A percentile compares a stretch with the other conserved stretches of the same genome.
These are phyloP conservation scores for Paradoxurus hermaphroditus DNA, from an alignment of 2,113 vertebrate genomes.

Conservation along the genomic window DNA sequence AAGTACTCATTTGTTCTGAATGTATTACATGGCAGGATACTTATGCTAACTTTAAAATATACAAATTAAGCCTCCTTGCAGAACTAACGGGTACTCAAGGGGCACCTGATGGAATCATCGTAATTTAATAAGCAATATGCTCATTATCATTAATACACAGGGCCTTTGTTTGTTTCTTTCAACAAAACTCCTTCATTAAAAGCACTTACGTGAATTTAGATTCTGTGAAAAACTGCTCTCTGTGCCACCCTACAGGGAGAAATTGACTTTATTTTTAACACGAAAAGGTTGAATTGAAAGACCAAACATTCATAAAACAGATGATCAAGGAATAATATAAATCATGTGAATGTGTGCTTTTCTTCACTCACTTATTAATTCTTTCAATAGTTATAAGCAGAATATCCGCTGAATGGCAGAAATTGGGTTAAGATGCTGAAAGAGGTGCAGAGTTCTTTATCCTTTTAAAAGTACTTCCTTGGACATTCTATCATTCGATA, in stretches of 20 bases:
- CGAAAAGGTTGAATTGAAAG: background rate
- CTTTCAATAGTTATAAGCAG: background rate
- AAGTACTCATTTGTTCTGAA: constrained; percentile 76
- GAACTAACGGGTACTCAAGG: constrained; percentile 66
- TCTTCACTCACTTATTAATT: background rate
- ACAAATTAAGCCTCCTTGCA: constrained; percentile 58
- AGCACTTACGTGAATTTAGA: constrained; percentile 32
- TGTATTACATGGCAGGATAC: constrained; percentile 68
- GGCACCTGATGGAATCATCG: constrained; percentile 74
- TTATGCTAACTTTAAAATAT: constrained; percentile 76
- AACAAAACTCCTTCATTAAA: constrained; percentile 56
- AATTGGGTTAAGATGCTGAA: background rate
- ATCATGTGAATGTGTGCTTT: background rate
- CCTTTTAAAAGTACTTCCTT: background rate
- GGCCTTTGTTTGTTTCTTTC: constrained; percentile 56
- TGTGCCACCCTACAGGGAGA: background rate
- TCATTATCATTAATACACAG: constrained; percentile 55
- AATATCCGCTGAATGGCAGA: background rate
- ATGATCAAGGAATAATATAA: background rate
- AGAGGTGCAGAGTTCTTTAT: background rate
- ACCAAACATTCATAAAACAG: background rate
- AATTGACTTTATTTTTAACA: background rate
- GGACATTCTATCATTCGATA: background rate
- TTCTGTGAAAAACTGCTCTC: constrained; percentile 6
- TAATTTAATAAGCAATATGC: constrained; percentile 76